phyloP scores from a whole-genome alignment of 2,797 vertebrate genomes.

The Gastrophryne carolinensis region DNA sequence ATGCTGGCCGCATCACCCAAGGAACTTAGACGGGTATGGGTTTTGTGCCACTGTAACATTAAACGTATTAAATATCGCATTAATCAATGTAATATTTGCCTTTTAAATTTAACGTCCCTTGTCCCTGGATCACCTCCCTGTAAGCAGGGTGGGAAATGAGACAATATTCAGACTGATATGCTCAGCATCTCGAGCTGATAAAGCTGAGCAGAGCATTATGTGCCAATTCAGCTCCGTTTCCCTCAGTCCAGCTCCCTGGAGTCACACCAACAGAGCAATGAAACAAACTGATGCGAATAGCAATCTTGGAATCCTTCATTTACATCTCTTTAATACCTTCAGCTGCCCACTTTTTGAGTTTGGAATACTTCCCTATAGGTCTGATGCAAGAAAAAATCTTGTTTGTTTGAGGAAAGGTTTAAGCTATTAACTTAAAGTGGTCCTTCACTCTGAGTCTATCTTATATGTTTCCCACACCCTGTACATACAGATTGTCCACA shows the following conservation, averaged over 20 bases:
- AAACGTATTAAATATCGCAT: too few relatives aligned
- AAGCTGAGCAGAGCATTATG: conserved; percentile 6
- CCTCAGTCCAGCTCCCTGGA: conserved; percentile 5
- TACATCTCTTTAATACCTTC: conserved; percentile 37
- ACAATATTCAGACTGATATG: not conserved
- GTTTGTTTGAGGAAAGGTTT: conserved; percentile 2
- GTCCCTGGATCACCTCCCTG: too few relatives aligned
- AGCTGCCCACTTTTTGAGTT: conserved; percentile 13
- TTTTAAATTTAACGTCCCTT: too few relatives aligned
- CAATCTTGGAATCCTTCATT: conserved; percentile 34
- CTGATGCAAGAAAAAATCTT: conserved; percentile 24
- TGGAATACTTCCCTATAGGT: conserved; percentile 20
- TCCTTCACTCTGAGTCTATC: too few relatives aligned
- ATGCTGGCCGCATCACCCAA: too few relatives aligned
- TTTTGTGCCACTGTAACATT: too few relatives aligned
- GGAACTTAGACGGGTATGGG: too few relatives aligned
- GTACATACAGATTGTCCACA: too few relatives aligned
- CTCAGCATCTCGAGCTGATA: conserved; percentile 5
- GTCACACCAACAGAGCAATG: not conserved
- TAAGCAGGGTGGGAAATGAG: too few relatives aligned
- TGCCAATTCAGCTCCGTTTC: conserved; percentile 30
- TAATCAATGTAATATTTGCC: too few relatives aligned
- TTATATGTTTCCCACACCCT: too few relatives aligned
- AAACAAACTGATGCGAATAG: not conserved
- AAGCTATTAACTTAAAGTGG: not conserved